Conservation (phyloP, 2,888 invertebrate species). For the Mylabris sibirica region DNA sequence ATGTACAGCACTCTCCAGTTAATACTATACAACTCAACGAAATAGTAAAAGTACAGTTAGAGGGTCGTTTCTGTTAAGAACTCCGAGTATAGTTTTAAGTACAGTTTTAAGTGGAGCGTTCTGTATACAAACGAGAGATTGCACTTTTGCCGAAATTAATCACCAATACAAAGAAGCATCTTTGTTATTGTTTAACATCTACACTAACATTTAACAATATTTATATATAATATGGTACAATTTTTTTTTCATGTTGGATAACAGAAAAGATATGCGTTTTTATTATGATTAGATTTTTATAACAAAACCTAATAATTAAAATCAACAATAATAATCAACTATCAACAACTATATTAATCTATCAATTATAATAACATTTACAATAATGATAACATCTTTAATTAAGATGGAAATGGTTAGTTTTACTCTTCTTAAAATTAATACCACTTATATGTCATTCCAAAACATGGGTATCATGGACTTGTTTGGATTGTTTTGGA, state of each 20-base stretch:
- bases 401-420: neutral
- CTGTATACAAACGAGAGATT: neutral
- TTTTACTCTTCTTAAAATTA: neutral
- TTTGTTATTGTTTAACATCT: neutral
- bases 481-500: too few species aligned
- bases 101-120: neutral
- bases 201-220: slow-evolving; percentile 8
- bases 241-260: neutral
- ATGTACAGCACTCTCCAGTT: neutral
- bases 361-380: neutral
- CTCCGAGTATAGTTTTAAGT: too few species aligned
- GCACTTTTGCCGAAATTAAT: neutral
- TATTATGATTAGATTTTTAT: slow-evolving; percentile 7
- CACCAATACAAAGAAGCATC: neutral
- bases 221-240: neutral
- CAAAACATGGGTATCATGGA: neutral
- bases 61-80: too few species aligned
- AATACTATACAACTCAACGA: neutral
- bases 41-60: too few species aligned
- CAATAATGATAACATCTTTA: neutral
- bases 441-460: slow-evolving; percentile 6
- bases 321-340: neutral
- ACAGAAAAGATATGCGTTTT: neutral
- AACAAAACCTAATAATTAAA: slow-evolving; percentile 10
- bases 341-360: slow-evolving; percentile 10